Evolutionary conservation across 2,797 vertebrate species (phyloP).

Genomic region (Anabacerthia variegaticeps): DNA sequence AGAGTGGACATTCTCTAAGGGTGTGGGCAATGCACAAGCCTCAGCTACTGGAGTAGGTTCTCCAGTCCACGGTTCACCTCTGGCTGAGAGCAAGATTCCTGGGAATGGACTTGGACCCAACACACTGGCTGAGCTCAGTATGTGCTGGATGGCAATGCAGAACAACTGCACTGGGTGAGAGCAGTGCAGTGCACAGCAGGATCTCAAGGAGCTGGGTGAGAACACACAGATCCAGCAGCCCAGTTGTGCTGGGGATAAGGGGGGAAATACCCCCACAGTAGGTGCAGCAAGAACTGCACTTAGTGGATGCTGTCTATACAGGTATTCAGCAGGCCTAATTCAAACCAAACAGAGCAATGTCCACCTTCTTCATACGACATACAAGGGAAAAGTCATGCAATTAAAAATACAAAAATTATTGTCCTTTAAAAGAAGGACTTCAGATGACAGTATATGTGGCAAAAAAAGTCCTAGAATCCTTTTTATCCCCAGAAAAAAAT

Average conservation of each 20-base stretch:
- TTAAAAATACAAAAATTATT: neutral
- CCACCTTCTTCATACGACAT: neutral
- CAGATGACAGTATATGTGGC: neutral
- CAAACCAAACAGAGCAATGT: neutral
- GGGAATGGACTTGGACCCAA: neutral
- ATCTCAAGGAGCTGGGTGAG: neutral
- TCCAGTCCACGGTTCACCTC: neutral
- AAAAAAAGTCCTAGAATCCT: neutral
- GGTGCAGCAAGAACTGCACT: neutral
- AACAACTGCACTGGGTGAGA: neutral
- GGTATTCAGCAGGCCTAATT: neutral
- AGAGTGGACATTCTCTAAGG: neutral
- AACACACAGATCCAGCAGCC: neutral
- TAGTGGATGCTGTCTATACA: neutral
- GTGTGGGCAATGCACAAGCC: fast-evolving
- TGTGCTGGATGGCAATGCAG: neutral
- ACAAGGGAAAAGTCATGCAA: fast-evolving
- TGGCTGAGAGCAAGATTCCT: neutral
- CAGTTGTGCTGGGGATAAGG: neutral
- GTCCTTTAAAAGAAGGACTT: neutral
- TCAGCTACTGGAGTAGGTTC: neutral
- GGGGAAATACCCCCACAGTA: neutral
- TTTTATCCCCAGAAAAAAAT: neutral
- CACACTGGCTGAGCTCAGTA: neutral
- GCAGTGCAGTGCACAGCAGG: neutral